Base-by-base conservation (phyloP, 1,140 invertebrate species). In the Musca vetustissima region DNA sequence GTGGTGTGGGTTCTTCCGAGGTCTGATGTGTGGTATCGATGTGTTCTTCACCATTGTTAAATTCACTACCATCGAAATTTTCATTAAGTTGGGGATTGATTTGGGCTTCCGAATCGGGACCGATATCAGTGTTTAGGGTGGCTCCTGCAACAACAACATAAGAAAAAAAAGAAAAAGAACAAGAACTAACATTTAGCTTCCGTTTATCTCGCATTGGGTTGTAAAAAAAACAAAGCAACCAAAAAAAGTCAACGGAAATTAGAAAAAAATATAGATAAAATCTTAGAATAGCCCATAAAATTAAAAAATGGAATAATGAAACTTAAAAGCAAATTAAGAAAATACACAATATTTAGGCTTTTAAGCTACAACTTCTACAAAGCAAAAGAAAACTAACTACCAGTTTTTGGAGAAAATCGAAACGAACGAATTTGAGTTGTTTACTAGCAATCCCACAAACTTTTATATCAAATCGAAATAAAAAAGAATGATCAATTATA, bases 131-230 rank as follows among this genome's bases (percentile, higher is more conserved):
- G 69, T 81, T 80, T 19, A 81, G 70, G n/a, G 80, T 80, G 72
- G 80, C 80, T 73, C 80, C 80, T 81, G 80, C 64, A 81, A 80
- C 71, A 79, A 77, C 77, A 77, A 78, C 77, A 80, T 11, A 13
- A 6, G 36, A 43, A 43, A 43, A 43, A 43, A 43, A 43, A 13
- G 11, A 43, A 43, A 43, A 43, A 43, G 36, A 80, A 80, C 79
- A 79, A 81, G 79, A 81, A 81, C 79, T 81, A 81, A 81, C 78
- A 76, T 81, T 80, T 76, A 81, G 74, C 76, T 75, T 49, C 25
- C 64, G 64, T 65, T 49, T 49, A 43, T 36, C 17, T 13, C 17
- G 15, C 28, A 57, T 28, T 57, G 25, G 11, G n/a, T n/a, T n/a
- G n/a, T 57, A 57, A 57, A 2, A 55, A 57, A 57, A 32, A 15